phyloP scores from a whole-genome alignment of 2,113 vertebrate genomes.

The Pantherophis guttatus region DNA sequence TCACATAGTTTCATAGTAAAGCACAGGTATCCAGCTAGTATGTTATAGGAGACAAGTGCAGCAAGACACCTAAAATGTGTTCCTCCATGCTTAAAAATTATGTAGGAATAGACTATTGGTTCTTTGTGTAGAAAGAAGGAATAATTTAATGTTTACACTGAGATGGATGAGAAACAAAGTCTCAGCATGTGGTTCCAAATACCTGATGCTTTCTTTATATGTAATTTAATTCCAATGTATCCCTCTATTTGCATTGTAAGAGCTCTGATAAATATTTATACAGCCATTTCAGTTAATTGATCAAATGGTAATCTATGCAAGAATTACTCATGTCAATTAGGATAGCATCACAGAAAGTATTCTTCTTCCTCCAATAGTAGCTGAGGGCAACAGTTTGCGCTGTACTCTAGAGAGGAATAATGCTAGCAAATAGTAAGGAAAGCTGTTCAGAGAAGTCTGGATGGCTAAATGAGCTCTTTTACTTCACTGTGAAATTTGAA shows the following conservation, averaged over 20 bases:
- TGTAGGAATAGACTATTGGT: not conserved
- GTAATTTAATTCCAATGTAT: not conserved
- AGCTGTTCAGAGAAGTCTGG: not conserved
- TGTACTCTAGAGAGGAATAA: not conserved
- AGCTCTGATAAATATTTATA: constrained; percentile 3
- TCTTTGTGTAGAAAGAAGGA: not conserved
- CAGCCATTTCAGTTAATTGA: not conserved
- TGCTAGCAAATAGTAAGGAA: constrained; percentile 1
- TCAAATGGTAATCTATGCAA: not conserved
- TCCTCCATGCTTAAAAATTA: not conserved
- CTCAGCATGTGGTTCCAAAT: not conserved
- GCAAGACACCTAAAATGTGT: not conserved
- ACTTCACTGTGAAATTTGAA: not conserved
- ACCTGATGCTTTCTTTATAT: not conserved
- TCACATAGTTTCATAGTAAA: too few relatives aligned
- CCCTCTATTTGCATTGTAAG: not conserved
- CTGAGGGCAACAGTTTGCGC: not conserved
- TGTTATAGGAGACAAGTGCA: not conserved
- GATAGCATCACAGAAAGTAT: not conserved
- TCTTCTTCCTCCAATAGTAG: not conserved
- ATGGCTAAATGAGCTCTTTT: not conserved
- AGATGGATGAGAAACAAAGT: not conserved
- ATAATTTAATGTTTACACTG: not conserved
- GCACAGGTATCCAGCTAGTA: too few relatives aligned
- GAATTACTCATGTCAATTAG: not conserved